These are phyloP conservation scores for Pararge aegeria DNA, from an alignment of 1,140 invertebrate genomes.

Conservation along the genomic window DNA sequence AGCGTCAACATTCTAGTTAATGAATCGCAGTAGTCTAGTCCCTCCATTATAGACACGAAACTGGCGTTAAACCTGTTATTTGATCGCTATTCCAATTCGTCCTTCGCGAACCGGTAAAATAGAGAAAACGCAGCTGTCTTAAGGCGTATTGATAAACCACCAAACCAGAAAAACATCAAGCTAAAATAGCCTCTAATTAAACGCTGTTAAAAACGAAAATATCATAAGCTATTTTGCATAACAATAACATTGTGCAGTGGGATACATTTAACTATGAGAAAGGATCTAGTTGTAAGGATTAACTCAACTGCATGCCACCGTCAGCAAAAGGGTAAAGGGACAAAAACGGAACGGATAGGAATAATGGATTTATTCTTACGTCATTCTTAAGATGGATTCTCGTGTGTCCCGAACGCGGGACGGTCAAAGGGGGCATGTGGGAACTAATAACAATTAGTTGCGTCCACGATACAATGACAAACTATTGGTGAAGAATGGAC, in stretches of 20 bases:
- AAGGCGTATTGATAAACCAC: conserved; percentile 16
- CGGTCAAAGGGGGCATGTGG: conserved; percentile 21
- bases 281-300: conserved; percentile 49
- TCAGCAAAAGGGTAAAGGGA: conserved; percentile 40
- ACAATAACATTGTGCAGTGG: conserved; percentile 17
- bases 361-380: conserved; percentile 52
- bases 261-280: conserved; percentile 50
- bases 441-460: conserved; percentile 33
- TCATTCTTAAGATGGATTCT: conserved; percentile 31
- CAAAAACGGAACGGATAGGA: conserved; percentile 31
- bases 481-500: conserved; percentile 1
- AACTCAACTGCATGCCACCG: conserved; percentile 32
- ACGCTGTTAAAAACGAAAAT: not conserved
- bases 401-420: conserved; percentile 24
- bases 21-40: conserved; percentile 7
- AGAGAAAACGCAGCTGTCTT: conserved; percentile 49
- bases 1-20: conserved; percentile 14
- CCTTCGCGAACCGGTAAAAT: conserved; percentile 48
- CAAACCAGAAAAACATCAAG: conserved; percentile 1
- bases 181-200: not conserved
- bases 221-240: conserved; percentile 4
- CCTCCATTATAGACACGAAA: conserved; percentile 10
- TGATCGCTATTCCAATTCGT: conserved; percentile 40
- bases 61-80: conserved; percentile 37
- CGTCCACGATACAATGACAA: conserved; percentile 7